A percentile compares a stretch with the other conserved stretches of the same genome.
Evolutionary conservation across 2,113 vertebrate species (phyloP).

Genomic region (Pollimyrus isidori): DNA sequence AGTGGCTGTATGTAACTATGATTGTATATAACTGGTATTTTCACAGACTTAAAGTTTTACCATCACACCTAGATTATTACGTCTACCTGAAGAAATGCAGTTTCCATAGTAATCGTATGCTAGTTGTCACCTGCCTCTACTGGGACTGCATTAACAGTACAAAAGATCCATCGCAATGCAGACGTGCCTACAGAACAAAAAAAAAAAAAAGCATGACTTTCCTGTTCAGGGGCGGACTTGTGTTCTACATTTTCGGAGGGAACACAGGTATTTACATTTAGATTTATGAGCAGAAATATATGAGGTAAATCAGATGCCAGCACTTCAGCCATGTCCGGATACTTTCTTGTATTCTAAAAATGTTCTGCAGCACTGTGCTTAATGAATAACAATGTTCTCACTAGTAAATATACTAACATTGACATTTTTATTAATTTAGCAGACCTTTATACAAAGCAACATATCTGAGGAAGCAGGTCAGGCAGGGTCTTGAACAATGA

Average conservation of each 20-base stretch:
- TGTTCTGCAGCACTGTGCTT: not conserved
- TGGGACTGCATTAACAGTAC: not conserved
- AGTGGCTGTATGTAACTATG: not conserved
- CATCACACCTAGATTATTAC: not conserved
- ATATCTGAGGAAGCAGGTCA: not conserved
- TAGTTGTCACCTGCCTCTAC: not conserved
- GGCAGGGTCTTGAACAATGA: not conserved
- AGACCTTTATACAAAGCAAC: not conserved
- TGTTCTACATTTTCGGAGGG: not conserved
- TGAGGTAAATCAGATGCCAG: not conserved
- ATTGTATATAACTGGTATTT: not conserved
- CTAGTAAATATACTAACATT: not conserved
- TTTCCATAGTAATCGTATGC: not conserved
- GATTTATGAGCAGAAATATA: not conserved
- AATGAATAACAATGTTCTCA: not conserved
- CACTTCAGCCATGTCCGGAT: not conserved
- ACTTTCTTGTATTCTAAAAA: not conserved
- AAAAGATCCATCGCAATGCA: not conserved
- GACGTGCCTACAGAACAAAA: not conserved
- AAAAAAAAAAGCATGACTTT: not conserved
- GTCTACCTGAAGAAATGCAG: not conserved
- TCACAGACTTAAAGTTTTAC: not conserved
- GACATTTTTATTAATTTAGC: not conserved
- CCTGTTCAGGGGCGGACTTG: not conserved
- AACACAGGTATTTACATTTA: not conserved